These are phyloP conservation scores for Phataginus tetradactyla DNA, from an alignment of 2,797 vertebrate species.

Conservation along the genomic window DNA sequence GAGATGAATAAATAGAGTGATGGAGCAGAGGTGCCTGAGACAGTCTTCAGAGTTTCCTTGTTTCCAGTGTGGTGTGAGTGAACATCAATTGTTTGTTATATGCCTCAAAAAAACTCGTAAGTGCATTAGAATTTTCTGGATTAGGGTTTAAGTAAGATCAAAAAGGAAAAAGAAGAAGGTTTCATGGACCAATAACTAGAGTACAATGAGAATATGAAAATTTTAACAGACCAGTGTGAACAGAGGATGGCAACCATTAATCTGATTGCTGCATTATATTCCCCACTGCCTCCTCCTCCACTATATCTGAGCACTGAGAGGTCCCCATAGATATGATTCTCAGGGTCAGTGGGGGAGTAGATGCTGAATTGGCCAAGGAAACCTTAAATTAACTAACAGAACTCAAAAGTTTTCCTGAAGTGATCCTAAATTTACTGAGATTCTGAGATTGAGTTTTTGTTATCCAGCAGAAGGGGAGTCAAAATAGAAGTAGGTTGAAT, in stretches of 20 bases:
- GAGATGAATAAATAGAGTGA: no score
- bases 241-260: not conserved
- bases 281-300: not conserved
- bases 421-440: not conserved
- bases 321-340: not conserved
- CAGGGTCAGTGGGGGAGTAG: no score
- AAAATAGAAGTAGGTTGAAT: not conserved
- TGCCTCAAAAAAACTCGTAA: not conserved
- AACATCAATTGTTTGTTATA: not conserved
- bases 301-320: not conserved
- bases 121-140: not conserved
- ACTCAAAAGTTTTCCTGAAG: not conserved
- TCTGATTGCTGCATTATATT: no score
- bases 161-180: not conserved
- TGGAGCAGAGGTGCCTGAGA: not conserved
- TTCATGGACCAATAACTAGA: not conserved
- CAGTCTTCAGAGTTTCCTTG: not conserved
- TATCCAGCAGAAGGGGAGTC: not conserved
- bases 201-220: not conserved
- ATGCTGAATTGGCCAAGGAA: not conserved
- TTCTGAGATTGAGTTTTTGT: not conserved
- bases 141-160: not conserved
- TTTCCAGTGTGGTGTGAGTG: not conserved
- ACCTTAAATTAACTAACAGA: not conserved
- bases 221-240: not conserved